A percentile compares a stretch with the other conserved stretches of the same genome.
Conservation (phyloP, 2,113 vertebrate species). For the Eudyptes chrysolophus region DNA sequence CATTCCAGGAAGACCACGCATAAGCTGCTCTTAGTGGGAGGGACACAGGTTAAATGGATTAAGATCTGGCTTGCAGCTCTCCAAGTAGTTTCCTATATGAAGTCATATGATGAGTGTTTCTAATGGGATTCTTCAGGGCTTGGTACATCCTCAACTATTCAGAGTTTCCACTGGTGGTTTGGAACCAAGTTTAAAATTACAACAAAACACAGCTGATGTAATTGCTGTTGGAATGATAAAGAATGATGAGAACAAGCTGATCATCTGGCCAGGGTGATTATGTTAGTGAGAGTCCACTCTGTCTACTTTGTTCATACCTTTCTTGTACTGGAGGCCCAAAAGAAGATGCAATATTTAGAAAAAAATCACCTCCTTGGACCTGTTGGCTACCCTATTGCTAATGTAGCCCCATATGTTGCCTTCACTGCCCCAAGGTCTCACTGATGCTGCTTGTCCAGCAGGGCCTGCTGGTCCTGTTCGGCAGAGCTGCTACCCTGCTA, state of each 20-base stretch:
- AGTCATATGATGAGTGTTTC: conserved; percentile 8
- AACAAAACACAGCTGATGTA: conserved; percentile 5
- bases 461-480: neutral
- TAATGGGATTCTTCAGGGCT: neutral
- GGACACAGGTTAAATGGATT: neutral
- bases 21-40: neutral
- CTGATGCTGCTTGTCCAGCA: neutral
- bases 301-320: neutral
- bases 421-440: neutral
- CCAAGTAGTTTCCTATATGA: conserved; percentile 6
- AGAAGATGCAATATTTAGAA: neutral
- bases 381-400: neutral
- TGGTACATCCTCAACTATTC: neutral
- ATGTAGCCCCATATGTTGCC: neutral
- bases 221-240: neutral
- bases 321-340: neutral
- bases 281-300: neutral
- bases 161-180: neutral
- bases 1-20: neutral
- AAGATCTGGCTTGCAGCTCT: neutral
- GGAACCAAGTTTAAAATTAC: neutral
- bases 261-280: neutral
- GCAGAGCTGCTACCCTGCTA: neutral
- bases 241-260: neutral
- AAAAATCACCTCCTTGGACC: neutral